phyloP scores from a whole-genome alignment of 2,113 vertebrate genomes.

The Prinia subflava region DNA sequence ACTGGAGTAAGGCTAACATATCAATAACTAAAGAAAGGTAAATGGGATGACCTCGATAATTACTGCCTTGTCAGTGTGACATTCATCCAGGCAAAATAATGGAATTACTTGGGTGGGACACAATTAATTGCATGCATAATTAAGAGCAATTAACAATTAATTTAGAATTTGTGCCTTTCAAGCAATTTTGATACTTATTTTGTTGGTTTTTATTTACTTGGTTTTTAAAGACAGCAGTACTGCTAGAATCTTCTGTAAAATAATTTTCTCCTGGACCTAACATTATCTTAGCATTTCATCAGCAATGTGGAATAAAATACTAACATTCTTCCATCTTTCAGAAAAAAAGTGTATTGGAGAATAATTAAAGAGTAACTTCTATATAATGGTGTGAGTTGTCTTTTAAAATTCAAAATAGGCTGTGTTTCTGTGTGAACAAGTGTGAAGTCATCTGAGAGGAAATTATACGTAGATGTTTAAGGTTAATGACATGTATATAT shows the following conservation, averaged over 20 bases:
- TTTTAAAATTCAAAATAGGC: not conserved
- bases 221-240: not conserved
- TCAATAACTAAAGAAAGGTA: not conserved
- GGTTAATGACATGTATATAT: not conserved
- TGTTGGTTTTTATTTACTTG: not conserved
- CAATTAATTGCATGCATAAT: not conserved
- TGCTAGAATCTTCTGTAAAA: not conserved
- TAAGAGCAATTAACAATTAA: not conserved
- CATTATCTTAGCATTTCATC: not conserved
- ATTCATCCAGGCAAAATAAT: not conserved
- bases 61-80: not conserved
- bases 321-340: not conserved
- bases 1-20: not conserved
- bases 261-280: not conserved
- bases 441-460: not conserved
- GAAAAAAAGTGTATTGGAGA: not conserved
- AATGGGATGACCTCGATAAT: not conserved
- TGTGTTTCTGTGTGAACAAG: not conserved
- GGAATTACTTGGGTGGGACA: not conserved
- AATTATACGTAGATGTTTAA: not conserved
- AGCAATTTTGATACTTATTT: not conserved
- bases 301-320: not conserved
- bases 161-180: not conserved
- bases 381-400: not conserved
- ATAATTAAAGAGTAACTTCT: not conserved